Conservation (phyloP, 2,888 invertebrate species). For the Ormyrus labotus region DNA sequence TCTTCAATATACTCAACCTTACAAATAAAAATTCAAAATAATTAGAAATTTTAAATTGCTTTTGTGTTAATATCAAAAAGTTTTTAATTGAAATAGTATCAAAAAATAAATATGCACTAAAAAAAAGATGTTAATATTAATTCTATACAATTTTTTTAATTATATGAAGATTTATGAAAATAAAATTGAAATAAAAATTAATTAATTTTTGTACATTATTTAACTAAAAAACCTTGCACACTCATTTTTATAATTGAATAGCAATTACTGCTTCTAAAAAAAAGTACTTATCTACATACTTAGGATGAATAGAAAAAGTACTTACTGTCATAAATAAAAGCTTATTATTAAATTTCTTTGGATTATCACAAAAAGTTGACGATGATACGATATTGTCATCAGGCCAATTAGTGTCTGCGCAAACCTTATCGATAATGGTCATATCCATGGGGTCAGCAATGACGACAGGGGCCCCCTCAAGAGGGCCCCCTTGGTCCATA, state of each 20-base stretch:
- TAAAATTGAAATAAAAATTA: too few relatives aligned
- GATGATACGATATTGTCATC: conserved; percentile 64
- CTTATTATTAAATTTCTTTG: conserved; percentile 69
- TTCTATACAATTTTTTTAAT: not conserved
- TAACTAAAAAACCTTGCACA: too few relatives aligned
- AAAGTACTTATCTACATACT: not conserved
- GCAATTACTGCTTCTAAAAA: not conserved
- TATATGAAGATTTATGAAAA: too few relatives aligned
- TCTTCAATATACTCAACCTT: conserved; percentile 73
- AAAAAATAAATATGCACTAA: not conserved
- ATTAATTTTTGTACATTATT: too few relatives aligned
- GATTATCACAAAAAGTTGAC: conserved; percentile 64
- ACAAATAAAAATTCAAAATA: conserved; percentile 3
- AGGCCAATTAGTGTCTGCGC: conserved; percentile 64
- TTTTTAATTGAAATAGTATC: too few relatives aligned
- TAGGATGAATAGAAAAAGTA: conserved; percentile 23
- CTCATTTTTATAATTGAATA: too few relatives aligned
- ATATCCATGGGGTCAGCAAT: conserved; percentile 67
- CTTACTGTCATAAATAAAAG: conserved; percentile 71
- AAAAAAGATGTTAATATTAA: not conserved
- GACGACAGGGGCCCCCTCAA: conserved; percentile 73
- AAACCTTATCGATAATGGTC: conserved; percentile 67
- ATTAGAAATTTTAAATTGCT: not conserved
- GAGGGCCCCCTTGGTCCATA: conserved; percentile 75
- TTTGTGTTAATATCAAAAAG: too few relatives aligned